A percentile compares a stretch with the other conserved stretches of the same genome.
phyloP scores from a whole-genome alignment of 2,888 invertebrate genomes.

The Priocnemis perturbator region DNA sequence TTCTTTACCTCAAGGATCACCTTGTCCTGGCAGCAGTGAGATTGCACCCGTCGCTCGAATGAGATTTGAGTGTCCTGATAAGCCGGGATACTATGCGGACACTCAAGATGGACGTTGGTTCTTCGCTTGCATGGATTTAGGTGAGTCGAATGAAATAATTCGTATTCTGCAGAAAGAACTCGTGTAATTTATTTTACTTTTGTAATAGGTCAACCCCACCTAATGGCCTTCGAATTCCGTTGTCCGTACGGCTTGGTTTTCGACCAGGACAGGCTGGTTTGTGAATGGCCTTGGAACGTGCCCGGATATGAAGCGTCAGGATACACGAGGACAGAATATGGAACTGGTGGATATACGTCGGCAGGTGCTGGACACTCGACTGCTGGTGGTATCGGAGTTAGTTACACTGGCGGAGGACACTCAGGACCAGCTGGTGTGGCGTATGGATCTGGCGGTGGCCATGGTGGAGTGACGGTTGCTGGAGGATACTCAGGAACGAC shows the following conservation, averaged over 20 bases:
- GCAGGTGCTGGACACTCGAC: slow-evolving; percentile 54
- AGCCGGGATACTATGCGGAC: slow-evolving; percentile 86
- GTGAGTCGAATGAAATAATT: slow-evolving; percentile 68
- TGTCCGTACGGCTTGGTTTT: slow-evolving; percentile 89
- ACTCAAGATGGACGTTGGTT: slow-evolving; percentile 90
- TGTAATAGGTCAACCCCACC: slow-evolving; percentile 65
- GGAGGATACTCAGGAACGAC: slow-evolving; percentile 2
- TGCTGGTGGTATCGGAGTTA: background rate
- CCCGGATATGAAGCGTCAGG: slow-evolving; percentile 79
- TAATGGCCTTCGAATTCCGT: slow-evolving; percentile 86
- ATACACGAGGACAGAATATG: slow-evolving; percentile 75
- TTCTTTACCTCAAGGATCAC: slow-evolving; percentile 82
- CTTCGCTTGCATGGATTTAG: slow-evolving; percentile 87
- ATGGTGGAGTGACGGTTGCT: too few relatives aligned
- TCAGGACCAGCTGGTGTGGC: slow-evolving; percentile 14
- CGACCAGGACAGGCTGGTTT: slow-evolving; percentile 82
- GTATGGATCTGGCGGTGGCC: background rate
- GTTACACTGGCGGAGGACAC: background rate
- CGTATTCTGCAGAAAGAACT: background rate
- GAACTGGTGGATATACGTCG: slow-evolving; percentile 70
- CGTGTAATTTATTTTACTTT: background rate
- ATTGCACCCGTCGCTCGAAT: slow-evolving; percentile 84
- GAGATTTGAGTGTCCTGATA: slow-evolving; percentile 82
- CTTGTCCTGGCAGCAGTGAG: slow-evolving; percentile 87
- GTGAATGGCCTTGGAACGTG: slow-evolving; percentile 89